Percentiles rank a stretch among this genome's conserved stretches.
Conservation (phyloP, 2,888 invertebrate genomes). For the Andricus curvator region DNA sequence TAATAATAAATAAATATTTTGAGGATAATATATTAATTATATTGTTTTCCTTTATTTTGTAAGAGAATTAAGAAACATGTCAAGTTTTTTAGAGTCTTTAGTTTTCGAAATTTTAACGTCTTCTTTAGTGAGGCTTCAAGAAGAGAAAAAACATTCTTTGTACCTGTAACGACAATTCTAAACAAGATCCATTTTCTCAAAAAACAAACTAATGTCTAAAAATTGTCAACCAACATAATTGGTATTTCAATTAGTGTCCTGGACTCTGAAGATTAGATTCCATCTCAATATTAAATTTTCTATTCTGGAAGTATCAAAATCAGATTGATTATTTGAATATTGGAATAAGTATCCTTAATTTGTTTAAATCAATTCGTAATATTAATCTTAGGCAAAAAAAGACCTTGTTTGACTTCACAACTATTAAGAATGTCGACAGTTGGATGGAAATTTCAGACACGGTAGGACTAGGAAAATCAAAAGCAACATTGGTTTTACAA, state of each 20-base stretch:
- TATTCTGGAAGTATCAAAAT: too few species aligned
- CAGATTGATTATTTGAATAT: too few species aligned
- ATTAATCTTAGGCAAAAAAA: constrained; percentile 48
- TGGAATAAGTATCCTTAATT: too few species aligned
- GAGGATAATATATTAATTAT: neutral
- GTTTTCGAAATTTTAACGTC: neutral
- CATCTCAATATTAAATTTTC: too few species aligned
- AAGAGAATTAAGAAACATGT: too few species aligned
- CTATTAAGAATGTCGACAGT: constrained; percentile 78
- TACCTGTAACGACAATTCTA: too few species aligned
- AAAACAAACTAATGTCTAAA: too few species aligned
- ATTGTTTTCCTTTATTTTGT: neutral
- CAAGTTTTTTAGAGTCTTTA: neutral
- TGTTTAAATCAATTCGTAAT: neutral
- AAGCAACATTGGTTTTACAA: constrained; percentile 82
- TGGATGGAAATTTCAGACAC: constrained; percentile 85
- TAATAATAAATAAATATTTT: neutral
- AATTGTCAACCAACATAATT: too few species aligned
- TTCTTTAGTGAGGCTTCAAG: neutral
- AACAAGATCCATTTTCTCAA: neutral
- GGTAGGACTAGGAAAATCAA: constrained; percentile 85
- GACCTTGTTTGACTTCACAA: constrained; percentile 82
- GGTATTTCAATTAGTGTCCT: too few species aligned
- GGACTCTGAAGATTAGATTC: too few species aligned
- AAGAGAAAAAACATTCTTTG: too few species aligned